Evolutionary conservation across 2,888 invertebrate genomes (phyloP), one percentile per base, ranked within the genome.

Genomic region (Polyommatus iphigenia): DNA sequence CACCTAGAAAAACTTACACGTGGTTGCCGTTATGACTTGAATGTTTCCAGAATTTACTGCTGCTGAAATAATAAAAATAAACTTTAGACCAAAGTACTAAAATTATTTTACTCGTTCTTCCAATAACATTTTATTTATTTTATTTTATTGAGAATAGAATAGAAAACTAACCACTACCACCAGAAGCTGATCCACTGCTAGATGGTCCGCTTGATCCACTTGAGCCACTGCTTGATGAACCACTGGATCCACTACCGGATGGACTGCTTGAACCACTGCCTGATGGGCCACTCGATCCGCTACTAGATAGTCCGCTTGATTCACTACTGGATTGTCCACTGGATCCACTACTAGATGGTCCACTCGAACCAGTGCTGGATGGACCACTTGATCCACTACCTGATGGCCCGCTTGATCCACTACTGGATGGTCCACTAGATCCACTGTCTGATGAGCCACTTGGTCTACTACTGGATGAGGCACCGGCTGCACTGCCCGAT

Each of bases 201-300:
- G 54, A 54, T 54, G 54, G 18, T 15, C 6, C 54, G 18, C 54
- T 54, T 4, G 54, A 15, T 54, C 18, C 54, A 3, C 84, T 80
- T 41, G 41, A 41, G 41, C 41, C 41, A 2, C 10, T 41, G 18
- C 54, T 6, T n/a, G 54, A 54, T 18, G 82, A 80, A 6, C 80
- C 32, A 13, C 54, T 54, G 4, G 18, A 0, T 54, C 54, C 54
- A n/a, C 54, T 54, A 2, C 54, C 15, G 4, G 54, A 54, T 54
- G 54, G 18, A 6, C 54, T n/a, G 0, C 54, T 54, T 1, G 54
- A n/a, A 0, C n/a, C 18, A n/a, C 54, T 54, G 5, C 6, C 54
- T 1, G 54, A 54, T 2, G 54, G 18, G 0, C n/a, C 54, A 6
- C 18, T 18, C 0, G 76, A 0, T 15, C 62, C 54, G 0, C 78